Percentiles rank a stretch among this genome's conserved stretches.
Conservation (phyloP, 2,797 vertebrate species). For the Tauraco hartlaubi region DNA sequence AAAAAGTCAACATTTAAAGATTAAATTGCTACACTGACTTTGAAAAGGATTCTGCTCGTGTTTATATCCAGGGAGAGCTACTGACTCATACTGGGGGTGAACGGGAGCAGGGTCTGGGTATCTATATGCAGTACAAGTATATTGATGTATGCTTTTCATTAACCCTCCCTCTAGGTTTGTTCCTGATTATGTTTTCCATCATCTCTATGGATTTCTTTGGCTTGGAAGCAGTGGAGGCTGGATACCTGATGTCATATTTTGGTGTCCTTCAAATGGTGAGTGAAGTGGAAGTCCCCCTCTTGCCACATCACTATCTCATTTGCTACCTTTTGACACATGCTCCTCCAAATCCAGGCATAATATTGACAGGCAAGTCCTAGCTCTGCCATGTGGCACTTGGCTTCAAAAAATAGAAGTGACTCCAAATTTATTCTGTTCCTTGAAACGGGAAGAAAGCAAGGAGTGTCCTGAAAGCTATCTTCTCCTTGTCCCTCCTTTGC, state of each 20-base stretch:
- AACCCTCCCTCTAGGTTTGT: slow-evolving; percentile 83
- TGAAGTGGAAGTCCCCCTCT: neutral
- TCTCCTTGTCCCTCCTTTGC: neutral
- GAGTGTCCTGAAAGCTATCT: neutral
- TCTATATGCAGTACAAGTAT: neutral
- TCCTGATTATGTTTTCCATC: slow-evolving; percentile 94
- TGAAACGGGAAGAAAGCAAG: neutral
- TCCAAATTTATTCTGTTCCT: neutral
- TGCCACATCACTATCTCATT: neutral
- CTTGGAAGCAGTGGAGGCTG: slow-evolving; percentile 86
- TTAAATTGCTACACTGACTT: slow-evolving; percentile 37
- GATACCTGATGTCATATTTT: slow-evolving; percentile 92
- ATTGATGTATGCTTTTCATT: neutral
- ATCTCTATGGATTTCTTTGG: slow-evolving; percentile 92
- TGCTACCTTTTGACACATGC: neutral
- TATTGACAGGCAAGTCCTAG: neutral
- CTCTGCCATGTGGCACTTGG: neutral
- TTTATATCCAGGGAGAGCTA: slow-evolving; percentile 24
- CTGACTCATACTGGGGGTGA: neutral
- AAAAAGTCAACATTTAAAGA: slow-evolving; percentile 51
- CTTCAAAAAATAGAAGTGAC: neutral
- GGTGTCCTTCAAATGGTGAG: slow-evolving; percentile 93
- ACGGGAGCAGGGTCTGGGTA: neutral
- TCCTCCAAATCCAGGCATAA: neutral
- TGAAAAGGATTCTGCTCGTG: slow-evolving; percentile 15